Evolutionary conservation across 2,113 vertebrate genomes (phyloP), one percentile per base, ranked within the genome.

Genomic region (Dasypus novemcinctus): DNA sequence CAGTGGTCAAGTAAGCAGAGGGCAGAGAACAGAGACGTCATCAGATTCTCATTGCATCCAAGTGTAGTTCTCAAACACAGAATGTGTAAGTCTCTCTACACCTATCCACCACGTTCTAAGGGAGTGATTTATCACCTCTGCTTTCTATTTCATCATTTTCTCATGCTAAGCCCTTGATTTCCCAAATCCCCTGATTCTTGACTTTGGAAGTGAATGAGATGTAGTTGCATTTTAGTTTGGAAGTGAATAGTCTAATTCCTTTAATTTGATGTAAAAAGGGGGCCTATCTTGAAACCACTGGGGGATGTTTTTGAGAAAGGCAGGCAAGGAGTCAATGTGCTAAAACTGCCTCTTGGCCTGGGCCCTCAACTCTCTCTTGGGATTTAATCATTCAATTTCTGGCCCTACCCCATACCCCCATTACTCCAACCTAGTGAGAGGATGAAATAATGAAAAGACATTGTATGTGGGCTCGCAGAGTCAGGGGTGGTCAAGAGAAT

Each of bases 1-100:
- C 7, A 4, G 31, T 2, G 10, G 57, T 46, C 31, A 71, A 63
- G 25, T 29, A 63, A 54, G 38, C 33, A 72, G 54, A 86, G 23
- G 20, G 63, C 41, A 49, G 63, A 38, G 84, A 95, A 78, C 18
- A 69, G n/a, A 75, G 36, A 41, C 46, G 36, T 84, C 52, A 36
- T 33, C 20, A 52, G 59, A 8, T 2, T 71, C 31, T n/a, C 86
- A 43, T 9, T 79, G 18, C 9, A 31, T 27, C 63, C 43, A 68
- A 83, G 63, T 85, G 25, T 91, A 89, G 96, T 85, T 85, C 61
- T 85, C 63, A 91, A 79, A 85, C 15, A 69, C 0, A 89, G 80
- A 85, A 72, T 0, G 3, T 12, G 5, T 36, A 54, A 8, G 38
- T 46, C 46, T 74, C 49, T 43, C 9, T 83, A 38, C 7, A 41